Percentiles rank a stretch among this genome's conserved stretches.
Evolutionary conservation across 2,888 invertebrate genomes (phyloP).

Genomic region (Mythimna impura): DNA sequence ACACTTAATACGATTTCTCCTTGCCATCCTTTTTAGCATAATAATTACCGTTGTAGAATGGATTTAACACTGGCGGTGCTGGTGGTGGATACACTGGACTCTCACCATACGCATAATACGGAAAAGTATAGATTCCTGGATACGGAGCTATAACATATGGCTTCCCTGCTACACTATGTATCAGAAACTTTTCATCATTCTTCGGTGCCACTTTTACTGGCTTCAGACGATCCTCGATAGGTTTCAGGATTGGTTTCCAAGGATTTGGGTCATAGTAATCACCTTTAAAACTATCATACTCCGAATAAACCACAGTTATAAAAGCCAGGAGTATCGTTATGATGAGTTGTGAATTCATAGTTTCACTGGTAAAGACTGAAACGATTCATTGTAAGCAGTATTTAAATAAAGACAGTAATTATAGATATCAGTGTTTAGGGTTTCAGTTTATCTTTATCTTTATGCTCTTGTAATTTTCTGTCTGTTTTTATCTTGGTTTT

Average conservation of each 20-base stretch:
- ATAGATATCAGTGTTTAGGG: slow-evolving; percentile 66
- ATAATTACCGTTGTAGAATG: slow-evolving; percentile 62
- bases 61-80: slow-evolving; percentile 61
- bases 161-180: slow-evolving; percentile 58
- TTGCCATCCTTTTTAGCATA: slow-evolving; percentile 71
- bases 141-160: slow-evolving; percentile 68
- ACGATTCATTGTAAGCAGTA: slow-evolving; percentile 1
- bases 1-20: slow-evolving; percentile 58
- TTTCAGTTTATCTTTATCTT: slow-evolving; percentile 48
- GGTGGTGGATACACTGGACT: slow-evolving; percentile 50
- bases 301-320: slow-evolving; percentile 28
- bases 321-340: slow-evolving; percentile 43
- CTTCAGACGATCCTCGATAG: slow-evolving; percentile 70
- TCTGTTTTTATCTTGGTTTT: slow-evolving; percentile 9
- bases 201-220: slow-evolving; percentile 70
- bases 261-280: slow-evolving; percentile 55
- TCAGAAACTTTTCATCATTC: slow-evolving; percentile 71
- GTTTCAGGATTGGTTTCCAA: slow-evolving; percentile 69
- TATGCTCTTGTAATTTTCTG: slow-evolving; percentile 42
- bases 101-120: slow-evolving; percentile 71
- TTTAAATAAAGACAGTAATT: slow-evolving; percentile 60
- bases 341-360: slow-evolving; percentile 48
- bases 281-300: slow-evolving; percentile 38
- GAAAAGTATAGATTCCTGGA: slow-evolving; percentile 72
- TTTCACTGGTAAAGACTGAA: slow-evolving; percentile 12